Conservation (phyloP, 1,140 invertebrate genomes). For the Muscidifurax raptorellus region DNA sequence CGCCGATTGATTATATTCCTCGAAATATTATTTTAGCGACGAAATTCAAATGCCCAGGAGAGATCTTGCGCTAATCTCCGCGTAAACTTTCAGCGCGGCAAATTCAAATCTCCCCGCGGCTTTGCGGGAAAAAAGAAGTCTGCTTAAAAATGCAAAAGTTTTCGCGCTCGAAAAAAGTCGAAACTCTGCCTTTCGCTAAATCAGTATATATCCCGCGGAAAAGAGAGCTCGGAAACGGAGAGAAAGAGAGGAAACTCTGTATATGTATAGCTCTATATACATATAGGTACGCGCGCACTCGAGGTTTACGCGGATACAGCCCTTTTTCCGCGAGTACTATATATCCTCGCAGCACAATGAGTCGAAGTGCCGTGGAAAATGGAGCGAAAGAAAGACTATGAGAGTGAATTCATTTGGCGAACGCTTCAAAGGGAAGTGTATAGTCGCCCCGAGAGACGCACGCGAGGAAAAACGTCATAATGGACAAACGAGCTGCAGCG, state of each 20-base stretch:
- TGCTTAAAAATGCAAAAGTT: not conserved
- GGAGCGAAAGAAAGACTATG: not conserved
- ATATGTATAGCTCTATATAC: too few species aligned
- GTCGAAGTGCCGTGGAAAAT: slow-evolving; percentile 4
- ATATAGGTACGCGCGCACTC: not conserved
- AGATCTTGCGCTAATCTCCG: not conserved
- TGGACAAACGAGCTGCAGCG: slow-evolving; percentile 4
- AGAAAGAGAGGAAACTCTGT: too few species aligned
- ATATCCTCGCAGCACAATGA: not conserved
- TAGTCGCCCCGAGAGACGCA: not conserved
- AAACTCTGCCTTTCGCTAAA: not conserved
- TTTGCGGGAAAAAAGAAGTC: not conserved
- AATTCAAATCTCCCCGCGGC: not conserved
- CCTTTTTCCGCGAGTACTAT: not conserved
- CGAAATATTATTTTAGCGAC: not conserved
- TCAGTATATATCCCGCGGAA: not conserved
- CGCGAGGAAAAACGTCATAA: slow-evolving; percentile 1
- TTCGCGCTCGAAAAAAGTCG: not conserved
- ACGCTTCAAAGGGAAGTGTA: slow-evolving; percentile 1
- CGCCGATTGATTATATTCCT: too few species aligned
- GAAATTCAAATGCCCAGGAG: not conserved
- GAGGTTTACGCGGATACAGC: not conserved
- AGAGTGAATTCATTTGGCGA: slow-evolving; percentile 31
- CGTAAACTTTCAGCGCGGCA: not conserved
- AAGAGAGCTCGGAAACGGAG: not conserved